Conservation (phyloP, 1,140 invertebrate species). For the Linepithema humile region DNA sequence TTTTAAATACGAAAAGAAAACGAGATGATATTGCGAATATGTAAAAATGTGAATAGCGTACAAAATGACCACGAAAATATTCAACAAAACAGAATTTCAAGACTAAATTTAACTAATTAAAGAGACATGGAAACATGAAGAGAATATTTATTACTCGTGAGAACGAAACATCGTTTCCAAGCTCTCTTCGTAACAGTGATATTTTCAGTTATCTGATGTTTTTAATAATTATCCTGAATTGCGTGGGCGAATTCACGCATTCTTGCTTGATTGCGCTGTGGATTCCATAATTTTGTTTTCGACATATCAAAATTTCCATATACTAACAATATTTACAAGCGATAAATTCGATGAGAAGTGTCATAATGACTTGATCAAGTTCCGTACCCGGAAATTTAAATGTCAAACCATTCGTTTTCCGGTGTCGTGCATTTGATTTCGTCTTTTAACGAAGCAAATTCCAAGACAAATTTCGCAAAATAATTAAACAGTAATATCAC, state of each 20-base stretch:
- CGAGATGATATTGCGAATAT: neutral
- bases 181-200: neutral
- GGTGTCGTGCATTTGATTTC: neutral
- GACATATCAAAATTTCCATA: slow-evolving; percentile 75
- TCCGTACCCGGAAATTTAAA: slow-evolving; percentile 26
- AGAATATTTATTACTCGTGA: slow-evolving; percentile 20
- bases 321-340: slow-evolving; percentile 73
- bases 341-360: slow-evolving; percentile 71
- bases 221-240: slow-evolving; percentile 15
- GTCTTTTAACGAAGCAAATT: neutral
- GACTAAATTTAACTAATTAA: slow-evolving; percentile 65
- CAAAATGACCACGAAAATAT: slow-evolving; percentile 3
- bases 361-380: slow-evolving; percentile 35
- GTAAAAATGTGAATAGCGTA: slow-evolving; percentile 8
- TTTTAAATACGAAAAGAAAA: slow-evolving; percentile 22
- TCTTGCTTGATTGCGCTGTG: slow-evolving; percentile 65
- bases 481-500: slow-evolving; percentile 2
- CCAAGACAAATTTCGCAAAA: neutral
- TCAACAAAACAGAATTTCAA: neutral
- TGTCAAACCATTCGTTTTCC: neutral
- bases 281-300: slow-evolving; percentile 75
- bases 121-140: slow-evolving; percentile 57
- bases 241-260: slow-evolving; percentile 52
- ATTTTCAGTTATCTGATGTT: neutral
- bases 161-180: slow-evolving; percentile 9